These are phyloP conservation scores for Bubalus kerabau DNA, from an alignment of 2,113 vertebrate species.

Conservation along the genomic window DNA sequence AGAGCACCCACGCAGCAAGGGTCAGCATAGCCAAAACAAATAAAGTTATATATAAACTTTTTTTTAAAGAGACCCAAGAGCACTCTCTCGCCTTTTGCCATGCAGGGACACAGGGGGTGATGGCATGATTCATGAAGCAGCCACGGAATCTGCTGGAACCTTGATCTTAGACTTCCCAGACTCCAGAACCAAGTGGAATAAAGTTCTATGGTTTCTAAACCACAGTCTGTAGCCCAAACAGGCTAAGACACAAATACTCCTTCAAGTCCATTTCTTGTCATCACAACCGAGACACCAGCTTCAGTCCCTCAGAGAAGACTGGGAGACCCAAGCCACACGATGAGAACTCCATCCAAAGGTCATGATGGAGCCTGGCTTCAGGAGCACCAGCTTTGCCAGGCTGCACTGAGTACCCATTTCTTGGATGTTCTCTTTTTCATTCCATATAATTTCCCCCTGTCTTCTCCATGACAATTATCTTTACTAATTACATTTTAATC, in stretches of 20 bases:
- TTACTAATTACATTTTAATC: constrained; percentile 59
- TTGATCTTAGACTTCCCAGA: neutral
- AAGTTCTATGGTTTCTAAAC: neutral
- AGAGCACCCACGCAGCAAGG: neutral
- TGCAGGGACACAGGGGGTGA: neutral
- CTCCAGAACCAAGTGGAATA: neutral
- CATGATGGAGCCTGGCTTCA: neutral
- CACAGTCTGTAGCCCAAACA: neutral
- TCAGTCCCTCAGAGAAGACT: neutral
- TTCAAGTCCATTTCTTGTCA: constrained; percentile 51
- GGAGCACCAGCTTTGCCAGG: neutral
- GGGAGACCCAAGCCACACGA: neutral
- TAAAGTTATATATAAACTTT: neutral
- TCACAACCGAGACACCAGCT: neutral
- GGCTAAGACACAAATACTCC: neutral
- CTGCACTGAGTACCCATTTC: neutral
- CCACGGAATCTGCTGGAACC: neutral
- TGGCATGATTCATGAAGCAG: neutral
- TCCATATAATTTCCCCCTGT: constrained; percentile 18
- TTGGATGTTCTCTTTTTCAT: constrained; percentile 35
- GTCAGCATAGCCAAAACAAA: neutral
- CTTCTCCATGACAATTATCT: constrained; percentile 57
- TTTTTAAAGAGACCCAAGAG: neutral
- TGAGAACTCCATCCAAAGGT: neutral
- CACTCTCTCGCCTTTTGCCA: neutral